Percentiles rank a stretch among this genome's conserved stretches.
Evolutionary conservation across 35 echinoderm and acorn worm genomes (phyloP).

Genomic region (Hemicentrotus pulcherrimus): DNA sequence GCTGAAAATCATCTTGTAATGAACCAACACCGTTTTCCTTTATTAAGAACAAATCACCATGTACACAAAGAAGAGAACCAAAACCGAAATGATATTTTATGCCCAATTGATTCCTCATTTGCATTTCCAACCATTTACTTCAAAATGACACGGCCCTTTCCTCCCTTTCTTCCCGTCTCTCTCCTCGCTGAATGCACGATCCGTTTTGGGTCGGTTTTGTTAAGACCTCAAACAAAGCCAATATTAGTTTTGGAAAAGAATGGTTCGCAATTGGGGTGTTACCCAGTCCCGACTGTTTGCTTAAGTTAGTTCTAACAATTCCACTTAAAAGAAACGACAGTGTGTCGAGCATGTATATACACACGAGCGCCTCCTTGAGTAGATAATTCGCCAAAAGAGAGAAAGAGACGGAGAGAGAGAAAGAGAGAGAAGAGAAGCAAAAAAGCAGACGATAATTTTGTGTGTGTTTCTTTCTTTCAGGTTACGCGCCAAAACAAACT

Average conservation of each 20-base stretch:
- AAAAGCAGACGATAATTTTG: background rate
- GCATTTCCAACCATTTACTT: constrained; percentile 2
- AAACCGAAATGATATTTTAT: constrained; percentile 31
- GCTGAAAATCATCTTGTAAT: background rate
- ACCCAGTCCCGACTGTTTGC: constrained; percentile 22
- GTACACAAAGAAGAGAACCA: background rate
- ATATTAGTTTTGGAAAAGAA: constrained; percentile 43
- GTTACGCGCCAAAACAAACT: constrained; percentile 40
- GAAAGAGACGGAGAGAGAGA: background rate
- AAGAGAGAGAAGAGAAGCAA: background rate
- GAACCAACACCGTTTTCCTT: background rate
- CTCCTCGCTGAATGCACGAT: background rate
- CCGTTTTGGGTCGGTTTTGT: constrained; percentile 31
- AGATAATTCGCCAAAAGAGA: background rate
- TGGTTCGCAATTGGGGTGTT: constrained; percentile 32
- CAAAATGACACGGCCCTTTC: constrained; percentile 17
- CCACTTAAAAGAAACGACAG: constrained; percentile 31
- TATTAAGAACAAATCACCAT: background rate
- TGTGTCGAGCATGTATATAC: constrained; percentile 41
- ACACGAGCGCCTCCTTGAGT: constrained; percentile 15
- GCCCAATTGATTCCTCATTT: constrained; percentile 28
- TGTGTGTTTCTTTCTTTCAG: constrained; percentile 33
- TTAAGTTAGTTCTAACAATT: constrained; percentile 35
- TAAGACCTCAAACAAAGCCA: constrained; percentile 1
- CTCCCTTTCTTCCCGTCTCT: background rate